Percentiles rank a stretch among this genome's conserved stretches.
Conservation (phyloP, 2,113 vertebrate genomes). For the Neoarius graeffei region DNA sequence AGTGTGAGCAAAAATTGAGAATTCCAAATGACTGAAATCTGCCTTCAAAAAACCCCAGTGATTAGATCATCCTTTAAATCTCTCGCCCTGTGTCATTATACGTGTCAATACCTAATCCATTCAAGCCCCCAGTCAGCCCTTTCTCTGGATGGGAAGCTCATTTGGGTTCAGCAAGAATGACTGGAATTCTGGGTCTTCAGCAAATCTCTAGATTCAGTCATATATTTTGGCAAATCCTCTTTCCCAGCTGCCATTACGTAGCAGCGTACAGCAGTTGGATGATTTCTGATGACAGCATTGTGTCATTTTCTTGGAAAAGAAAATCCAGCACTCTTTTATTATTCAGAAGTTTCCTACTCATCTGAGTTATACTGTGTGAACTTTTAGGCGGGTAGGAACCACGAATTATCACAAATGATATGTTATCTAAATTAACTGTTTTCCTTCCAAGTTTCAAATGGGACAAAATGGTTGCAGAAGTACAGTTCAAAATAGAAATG, state of each 20-base stretch:
- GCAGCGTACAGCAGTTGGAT: slow-evolving; percentile 50
- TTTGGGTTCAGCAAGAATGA: slow-evolving; percentile 57
- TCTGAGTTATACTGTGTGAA: background rate
- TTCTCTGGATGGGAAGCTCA: slow-evolving; percentile 58
- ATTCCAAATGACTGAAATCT: slow-evolving; percentile 26
- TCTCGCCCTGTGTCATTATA: slow-evolving; percentile 52
- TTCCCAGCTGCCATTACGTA: slow-evolving; percentile 34
- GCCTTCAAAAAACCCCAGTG: slow-evolving; percentile 26
- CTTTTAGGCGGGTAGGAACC: background rate
- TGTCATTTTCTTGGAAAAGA: background rate
- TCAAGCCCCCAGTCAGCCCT: slow-evolving; percentile 57
- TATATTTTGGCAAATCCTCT: slow-evolving; percentile 46
- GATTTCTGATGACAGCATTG: slow-evolving; percentile 17
- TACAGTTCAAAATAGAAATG: slow-evolving; percentile 10
- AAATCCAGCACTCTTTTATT: background rate
- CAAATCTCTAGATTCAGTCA: slow-evolving; percentile 4
- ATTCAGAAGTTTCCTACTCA: background rate
- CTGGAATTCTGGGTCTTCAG: slow-evolving; percentile 52
- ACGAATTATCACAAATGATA: background rate
- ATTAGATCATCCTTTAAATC: slow-evolving; percentile 57
- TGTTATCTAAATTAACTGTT: background rate
- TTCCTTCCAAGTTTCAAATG: background rate
- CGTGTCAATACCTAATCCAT: slow-evolving; percentile 52
- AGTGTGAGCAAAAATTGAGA: background rate
- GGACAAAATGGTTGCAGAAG: background rate